Evolutionary conservation across 2,797 vertebrate species (phyloP), one percentile per base, ranked within the genome.

Genomic region (Molothrus ater): DNA sequence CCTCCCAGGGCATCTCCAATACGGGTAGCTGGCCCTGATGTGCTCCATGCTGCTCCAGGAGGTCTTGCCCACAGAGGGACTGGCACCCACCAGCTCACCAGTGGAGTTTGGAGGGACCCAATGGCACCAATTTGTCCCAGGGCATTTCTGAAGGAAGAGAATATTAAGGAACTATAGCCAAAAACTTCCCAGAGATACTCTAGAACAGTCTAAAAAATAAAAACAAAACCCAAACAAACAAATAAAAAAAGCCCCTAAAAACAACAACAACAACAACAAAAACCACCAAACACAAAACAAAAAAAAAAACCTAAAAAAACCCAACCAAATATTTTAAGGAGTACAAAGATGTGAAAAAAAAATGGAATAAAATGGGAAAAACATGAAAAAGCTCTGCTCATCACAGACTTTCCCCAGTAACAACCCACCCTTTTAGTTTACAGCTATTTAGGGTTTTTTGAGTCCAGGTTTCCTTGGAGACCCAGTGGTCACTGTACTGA

Each of bases 391-490:
- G 3, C 16, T 2, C 29, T 57, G 24, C 17, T 88, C 13, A 47
- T 92, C n/a, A 56, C 51, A 36, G n/a, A 17, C 5, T 20, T 83
- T 89, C 28, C 10, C 1, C 42, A 38, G 53, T 28, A 93, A 57
- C 32, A 84, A 42, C 21, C 38, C 24, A 40, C 61, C 42, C 15
- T 59, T 74, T 32, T 60, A 1, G 2, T 48, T 84, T 71, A 88
- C 3, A 12, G 70, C 51, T 81, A 4, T 73, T 69, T 70, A 40
- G 69, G 28, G 6, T 0, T 47, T 82, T 90, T 26, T 84, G 59
- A 92, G 51, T 29, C n/a, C 16, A 29, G 4, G 40, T 81, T 89
- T 82, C 94, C 81, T 66, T 59, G 81, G 74, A 84, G 25, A 91
- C 29, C 19, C 7, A 3, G 32, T 36, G 83, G 83, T 92, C 92